Evolutionary conservation across 2,797 vertebrate genomes (phyloP).

Genomic region (Xiphorhynchus erythropygius): DNA sequence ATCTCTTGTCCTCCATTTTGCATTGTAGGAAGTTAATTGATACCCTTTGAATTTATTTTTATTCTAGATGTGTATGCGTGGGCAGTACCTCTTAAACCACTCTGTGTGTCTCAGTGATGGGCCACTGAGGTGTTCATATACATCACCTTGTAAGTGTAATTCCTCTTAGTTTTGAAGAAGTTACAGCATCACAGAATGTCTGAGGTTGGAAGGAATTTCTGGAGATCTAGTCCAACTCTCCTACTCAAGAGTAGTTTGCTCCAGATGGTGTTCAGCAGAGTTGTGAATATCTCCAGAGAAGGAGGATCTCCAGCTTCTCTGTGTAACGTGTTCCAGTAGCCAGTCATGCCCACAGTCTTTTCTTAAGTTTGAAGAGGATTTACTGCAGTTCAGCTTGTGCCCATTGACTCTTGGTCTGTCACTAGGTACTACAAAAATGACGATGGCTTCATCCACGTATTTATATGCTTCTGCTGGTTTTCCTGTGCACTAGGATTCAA

Average conservation of each 20-base stretch:
- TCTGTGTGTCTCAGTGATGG: neutral
- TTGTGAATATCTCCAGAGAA: neutral
- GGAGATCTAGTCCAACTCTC: neutral
- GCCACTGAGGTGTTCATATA: neutral
- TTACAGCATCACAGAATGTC: neutral
- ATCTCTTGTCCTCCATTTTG: neutral
- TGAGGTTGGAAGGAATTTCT: neutral
- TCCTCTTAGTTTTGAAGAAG: neutral
- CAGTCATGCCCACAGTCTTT: neutral
- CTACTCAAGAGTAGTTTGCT: neutral
- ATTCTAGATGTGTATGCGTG: neutral
- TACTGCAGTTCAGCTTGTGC: neutral
- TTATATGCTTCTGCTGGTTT: neutral
- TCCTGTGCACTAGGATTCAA: rapidly evolving
- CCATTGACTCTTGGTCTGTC: neutral
- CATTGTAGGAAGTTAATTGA: neutral
- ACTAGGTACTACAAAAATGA: neutral
- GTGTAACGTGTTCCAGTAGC: neutral
- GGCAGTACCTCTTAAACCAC: neutral
- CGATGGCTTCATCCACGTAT: rapidly evolving
- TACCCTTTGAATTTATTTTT: neutral
- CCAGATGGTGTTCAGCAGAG: rapidly evolving
- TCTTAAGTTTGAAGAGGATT: neutral
- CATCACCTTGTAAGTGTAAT: neutral
- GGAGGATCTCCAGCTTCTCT: neutral